Evolutionary conservation across 2,113 vertebrate species (phyloP).

Genomic region (Pachyramphus minor): DNA sequence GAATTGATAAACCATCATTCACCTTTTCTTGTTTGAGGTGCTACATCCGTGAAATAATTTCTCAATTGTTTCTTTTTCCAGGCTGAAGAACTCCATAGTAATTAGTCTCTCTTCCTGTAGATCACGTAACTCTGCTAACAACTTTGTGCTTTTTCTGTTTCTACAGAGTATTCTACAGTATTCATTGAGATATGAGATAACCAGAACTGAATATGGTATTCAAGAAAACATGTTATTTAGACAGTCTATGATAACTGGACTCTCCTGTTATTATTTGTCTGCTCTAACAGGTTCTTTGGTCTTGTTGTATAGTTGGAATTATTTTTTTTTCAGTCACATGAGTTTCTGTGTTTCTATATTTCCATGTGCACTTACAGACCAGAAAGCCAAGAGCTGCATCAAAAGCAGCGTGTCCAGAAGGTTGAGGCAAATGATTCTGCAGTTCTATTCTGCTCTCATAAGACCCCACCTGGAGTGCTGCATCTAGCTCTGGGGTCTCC

Average conservation of each 20-base stretch:
- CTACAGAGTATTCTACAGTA: background rate
- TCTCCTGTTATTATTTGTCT: background rate
- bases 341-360: no score
- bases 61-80: background rate
- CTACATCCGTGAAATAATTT: background rate
- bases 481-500: background rate
- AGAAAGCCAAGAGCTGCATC: background rate
- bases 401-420: background rate
- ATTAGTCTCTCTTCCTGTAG: background rate
- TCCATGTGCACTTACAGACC: no score
- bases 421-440: background rate
- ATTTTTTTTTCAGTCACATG: no score
- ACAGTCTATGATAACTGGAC: background rate
- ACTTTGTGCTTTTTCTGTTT: background rate
- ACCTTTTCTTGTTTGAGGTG: background rate
- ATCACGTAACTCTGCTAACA: background rate
- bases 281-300: background rate
- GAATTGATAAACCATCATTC: background rate
- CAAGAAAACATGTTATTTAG: background rate
- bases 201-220: background rate
- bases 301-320: no score
- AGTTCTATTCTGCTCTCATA: background rate
- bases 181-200: background rate
- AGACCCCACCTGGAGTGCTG: background rate
- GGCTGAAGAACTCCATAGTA: background rate